Conservation (phyloP, 1,140 invertebrate species). For the Drosophila simulans region DNA sequence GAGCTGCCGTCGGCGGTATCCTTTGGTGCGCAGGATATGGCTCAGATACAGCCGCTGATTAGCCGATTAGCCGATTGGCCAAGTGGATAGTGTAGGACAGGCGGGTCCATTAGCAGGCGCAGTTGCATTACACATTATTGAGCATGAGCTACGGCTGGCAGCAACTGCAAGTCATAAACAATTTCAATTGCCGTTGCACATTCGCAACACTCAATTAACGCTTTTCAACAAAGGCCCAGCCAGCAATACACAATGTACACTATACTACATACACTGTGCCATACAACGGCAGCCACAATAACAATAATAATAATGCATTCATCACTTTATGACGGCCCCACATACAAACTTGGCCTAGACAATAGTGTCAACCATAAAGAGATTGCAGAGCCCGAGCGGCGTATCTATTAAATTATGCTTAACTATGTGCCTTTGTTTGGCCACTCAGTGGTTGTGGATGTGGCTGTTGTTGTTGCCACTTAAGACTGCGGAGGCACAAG, state of each 20-base stretch:
- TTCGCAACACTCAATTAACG: constrained; percentile 83
- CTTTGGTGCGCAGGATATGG: constrained; percentile 66
- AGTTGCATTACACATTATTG: constrained; percentile 72
- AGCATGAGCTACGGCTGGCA: constrained; percentile 27
- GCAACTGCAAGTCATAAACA: constrained; percentile 82
- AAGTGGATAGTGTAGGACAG: constrained; percentile 2
- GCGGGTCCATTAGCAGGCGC: constrained; percentile 53
- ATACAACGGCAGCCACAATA: constrained; percentile 53
- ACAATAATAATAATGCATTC: constrained; percentile 82
- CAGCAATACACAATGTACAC: constrained; percentile 6
- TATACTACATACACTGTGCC: neutral
- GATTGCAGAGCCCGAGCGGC: constrained; percentile 60
- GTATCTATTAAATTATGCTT: constrained; percentile 83
- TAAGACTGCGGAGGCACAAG: constrained; percentile 34
- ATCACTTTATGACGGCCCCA: constrained; percentile 75
- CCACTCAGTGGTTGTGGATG: constrained; percentile 31
- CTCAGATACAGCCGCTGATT: constrained; percentile 68
- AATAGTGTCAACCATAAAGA: constrained; percentile 82
- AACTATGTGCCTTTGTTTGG: constrained; percentile 77
- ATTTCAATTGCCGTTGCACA: constrained; percentile 82
- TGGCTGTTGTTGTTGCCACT: constrained; percentile 55
- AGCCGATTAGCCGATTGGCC: constrained; percentile 41
- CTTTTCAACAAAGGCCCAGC: constrained; percentile 74
- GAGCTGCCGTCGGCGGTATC: constrained; percentile 31
- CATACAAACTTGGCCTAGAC: constrained; percentile 79